Percentiles rank a stretch among this genome's conserved stretches.
Evolutionary conservation across 2,797 vertebrate species (phyloP).

Genomic region (Enteromius unitaeniatus): DNA sequence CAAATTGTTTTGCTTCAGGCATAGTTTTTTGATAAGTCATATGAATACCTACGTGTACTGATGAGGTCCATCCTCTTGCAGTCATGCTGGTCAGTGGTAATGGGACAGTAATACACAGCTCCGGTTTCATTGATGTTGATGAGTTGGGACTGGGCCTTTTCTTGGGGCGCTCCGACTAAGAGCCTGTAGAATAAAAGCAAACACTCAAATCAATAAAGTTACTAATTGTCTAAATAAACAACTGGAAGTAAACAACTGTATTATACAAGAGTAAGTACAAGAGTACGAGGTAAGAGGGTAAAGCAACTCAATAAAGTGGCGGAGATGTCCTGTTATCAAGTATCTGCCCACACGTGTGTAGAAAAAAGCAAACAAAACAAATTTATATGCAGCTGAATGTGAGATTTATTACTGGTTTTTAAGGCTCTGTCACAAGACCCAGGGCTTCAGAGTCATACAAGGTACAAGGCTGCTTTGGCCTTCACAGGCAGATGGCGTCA

Average conservation of each 20-base stretch:
- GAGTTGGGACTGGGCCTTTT: slow-evolving; percentile 72
- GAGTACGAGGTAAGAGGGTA: not conserved
- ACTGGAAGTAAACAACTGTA: not conserved
- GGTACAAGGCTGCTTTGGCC: not conserved
- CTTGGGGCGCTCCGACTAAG: slow-evolving; percentile 87
- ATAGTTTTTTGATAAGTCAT: not conserved
- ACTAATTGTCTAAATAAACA: no score
- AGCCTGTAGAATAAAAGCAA: slow-evolving; percentile 75
- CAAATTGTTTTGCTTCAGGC: not conserved
- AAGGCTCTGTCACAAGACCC: not conserved
- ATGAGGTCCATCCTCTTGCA: slow-evolving; percentile 87
- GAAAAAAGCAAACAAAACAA: not conserved
- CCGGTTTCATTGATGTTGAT: slow-evolving; percentile 85
- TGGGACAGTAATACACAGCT: slow-evolving; percentile 89
- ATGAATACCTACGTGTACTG: slow-evolving; percentile 76
- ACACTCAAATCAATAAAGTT: slow-evolving; percentile 36
- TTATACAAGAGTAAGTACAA: not conserved
- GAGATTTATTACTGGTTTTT: not conserved
- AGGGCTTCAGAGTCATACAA: not conserved
- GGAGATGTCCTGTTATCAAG: not conserved
- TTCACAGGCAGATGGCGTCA: not conserved
- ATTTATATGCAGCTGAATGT: not conserved
- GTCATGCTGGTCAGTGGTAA: slow-evolving; percentile 76
- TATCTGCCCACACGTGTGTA: not conserved
- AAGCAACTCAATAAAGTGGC: not conserved